Conservation (phyloP, 2,888 invertebrate genomes). For the Chalcosyrphus nemorum region DNA sequence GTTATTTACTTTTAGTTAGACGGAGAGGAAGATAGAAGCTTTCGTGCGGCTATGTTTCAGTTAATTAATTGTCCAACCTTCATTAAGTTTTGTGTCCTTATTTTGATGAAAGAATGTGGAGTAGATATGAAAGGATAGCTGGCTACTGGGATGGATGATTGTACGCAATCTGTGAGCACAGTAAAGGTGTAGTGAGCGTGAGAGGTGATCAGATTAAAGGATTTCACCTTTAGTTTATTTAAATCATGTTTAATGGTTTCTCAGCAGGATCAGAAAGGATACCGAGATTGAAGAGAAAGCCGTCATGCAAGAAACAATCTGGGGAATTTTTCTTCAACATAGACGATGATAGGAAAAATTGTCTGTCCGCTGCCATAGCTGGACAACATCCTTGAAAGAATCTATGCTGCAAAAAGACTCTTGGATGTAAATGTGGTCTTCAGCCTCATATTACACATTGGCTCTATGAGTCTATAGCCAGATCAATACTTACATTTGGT, state of each 20-base stretch:
- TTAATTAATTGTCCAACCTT: conserved; percentile 65
- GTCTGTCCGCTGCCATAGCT: too few species aligned
- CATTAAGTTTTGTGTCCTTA: conserved; percentile 50
- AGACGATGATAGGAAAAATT: too few species aligned
- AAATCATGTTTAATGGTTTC: neutral
- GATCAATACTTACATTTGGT: too few species aligned
- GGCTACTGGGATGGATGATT: neutral
- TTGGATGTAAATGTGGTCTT: too few species aligned
- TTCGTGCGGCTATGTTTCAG: conserved; percentile 46
- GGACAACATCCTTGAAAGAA: too few species aligned
- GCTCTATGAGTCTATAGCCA: too few species aligned
- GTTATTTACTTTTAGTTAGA: conserved; percentile 15
- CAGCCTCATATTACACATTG: too few species aligned
- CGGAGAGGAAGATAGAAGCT: neutral
- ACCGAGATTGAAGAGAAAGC: too few species aligned
- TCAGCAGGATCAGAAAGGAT: too few species aligned
- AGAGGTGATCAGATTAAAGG: conserved; percentile 5
- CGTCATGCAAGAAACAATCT: too few species aligned
- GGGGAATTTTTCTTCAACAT: too few species aligned
- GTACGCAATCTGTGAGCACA: neutral
- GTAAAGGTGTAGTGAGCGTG: neutral
- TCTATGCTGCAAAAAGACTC: too few species aligned
- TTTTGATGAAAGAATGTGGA: conserved; percentile 38
- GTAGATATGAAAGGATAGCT: neutral
- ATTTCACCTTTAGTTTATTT: neutral